Conservation (phyloP, 2,797 vertebrate species). For the Otolemur crassicaudatus region DNA sequence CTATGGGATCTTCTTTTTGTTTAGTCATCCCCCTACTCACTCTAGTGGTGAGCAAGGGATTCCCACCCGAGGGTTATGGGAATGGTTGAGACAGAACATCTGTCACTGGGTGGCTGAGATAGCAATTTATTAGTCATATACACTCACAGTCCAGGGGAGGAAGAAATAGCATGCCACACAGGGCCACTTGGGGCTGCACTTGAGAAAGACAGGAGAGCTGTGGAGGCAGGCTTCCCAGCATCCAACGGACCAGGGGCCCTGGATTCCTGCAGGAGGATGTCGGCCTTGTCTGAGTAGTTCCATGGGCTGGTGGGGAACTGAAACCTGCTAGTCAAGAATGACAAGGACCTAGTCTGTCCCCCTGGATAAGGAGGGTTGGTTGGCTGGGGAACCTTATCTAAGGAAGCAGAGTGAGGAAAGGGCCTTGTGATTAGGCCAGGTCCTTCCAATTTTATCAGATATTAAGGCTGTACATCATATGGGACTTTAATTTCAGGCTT, state of each 20-base stretch:
- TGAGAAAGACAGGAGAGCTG: background rate
- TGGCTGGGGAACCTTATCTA: background rate
- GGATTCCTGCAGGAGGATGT: background rate
- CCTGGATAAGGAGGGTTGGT: background rate
- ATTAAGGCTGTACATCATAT: background rate
- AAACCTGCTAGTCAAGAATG: background rate
- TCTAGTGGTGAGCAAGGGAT: fast-evolving
- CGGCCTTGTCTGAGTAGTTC: background rate
- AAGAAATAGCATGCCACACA: background rate
- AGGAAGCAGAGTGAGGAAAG: background rate
- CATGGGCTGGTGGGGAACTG: background rate
- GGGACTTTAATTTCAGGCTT: background rate
- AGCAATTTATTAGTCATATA: background rate
- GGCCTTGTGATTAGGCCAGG: background rate
- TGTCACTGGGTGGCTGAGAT: background rate
- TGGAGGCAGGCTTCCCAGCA: fast-evolving
- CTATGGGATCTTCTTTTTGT: background rate
- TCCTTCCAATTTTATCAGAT: background rate
- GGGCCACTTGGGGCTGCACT: fast-evolving
- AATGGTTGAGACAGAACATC: background rate
- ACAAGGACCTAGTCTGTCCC: no score
- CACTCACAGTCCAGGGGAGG: fast-evolving
- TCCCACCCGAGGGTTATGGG: background rate
- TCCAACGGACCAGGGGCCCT: background rate
- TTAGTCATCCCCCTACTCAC: background rate